phyloP scores from a whole-genome alignment of 2,888 invertebrate genomes.

The Troilus luridus region DNA sequence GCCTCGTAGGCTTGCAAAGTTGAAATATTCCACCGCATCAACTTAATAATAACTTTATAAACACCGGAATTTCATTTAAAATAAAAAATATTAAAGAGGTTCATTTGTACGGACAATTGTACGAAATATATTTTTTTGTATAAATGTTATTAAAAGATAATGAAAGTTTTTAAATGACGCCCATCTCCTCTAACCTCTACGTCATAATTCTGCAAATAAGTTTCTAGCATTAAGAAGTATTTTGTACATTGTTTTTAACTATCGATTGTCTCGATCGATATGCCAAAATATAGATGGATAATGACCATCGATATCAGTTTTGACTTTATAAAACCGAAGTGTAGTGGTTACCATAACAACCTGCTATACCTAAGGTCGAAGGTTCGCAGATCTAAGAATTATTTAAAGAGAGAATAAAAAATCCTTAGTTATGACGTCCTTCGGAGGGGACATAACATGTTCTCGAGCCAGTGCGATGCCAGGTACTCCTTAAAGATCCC shows the following conservation, averaged over 20 bases:
- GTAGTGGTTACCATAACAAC: too few species aligned
- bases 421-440: too few species aligned
- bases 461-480: too few species aligned
- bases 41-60: background rate
- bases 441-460: too few species aligned
- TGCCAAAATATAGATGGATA: too few species aligned
- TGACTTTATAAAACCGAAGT: too few species aligned
- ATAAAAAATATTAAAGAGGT: background rate
- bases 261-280: too few species aligned
- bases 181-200: background rate
- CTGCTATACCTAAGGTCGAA: too few species aligned
- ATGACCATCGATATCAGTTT: too few species aligned
- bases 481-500: too few species aligned
- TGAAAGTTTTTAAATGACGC: background rate
- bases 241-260: background rate
- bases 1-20: background rate
- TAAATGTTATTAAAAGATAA: background rate
- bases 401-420: too few species aligned
- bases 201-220: background rate
- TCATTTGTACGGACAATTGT: background rate
- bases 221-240: background rate
- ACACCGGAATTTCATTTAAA: background rate
- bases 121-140: background rate
- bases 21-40: background rate
- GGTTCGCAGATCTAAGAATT: too few species aligned